A percentile compares a stretch with the other conserved stretches of the same genome.
Evolutionary conservation across 2,113 vertebrate genomes (phyloP).

Genomic region (Isurus oxyrinchus): DNA sequence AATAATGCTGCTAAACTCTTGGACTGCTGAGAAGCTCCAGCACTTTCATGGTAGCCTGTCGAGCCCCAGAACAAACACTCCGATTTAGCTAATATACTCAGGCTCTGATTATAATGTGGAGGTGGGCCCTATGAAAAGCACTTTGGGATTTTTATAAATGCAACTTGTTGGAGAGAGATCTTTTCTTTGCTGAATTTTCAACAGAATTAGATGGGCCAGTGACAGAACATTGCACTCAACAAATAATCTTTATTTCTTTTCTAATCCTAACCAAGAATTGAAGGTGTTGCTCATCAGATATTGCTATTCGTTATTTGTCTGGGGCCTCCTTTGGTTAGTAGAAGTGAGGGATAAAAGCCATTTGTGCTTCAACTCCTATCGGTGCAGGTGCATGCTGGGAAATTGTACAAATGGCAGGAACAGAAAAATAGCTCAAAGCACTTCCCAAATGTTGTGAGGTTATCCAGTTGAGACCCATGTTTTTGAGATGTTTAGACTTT

Average conservation of each 20-base stretch:
- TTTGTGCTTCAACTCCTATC: neutral
- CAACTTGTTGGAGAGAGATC: neutral
- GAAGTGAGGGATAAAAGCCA: neutral
- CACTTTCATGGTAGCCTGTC: neutral
- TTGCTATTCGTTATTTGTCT: neutral
- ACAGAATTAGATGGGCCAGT: neutral
- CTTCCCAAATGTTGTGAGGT: neutral
- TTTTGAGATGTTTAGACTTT: neutral
- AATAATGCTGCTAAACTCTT: neutral
- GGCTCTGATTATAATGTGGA: neutral
- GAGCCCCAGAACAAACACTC: neutral
- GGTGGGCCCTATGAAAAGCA: neutral
- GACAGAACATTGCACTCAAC: neutral
- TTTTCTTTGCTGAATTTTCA: neutral
- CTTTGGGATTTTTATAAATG: neutral
- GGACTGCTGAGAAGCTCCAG: neutral
- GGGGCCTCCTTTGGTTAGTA: neutral
- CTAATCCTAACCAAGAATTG: neutral
- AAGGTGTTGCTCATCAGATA: neutral
- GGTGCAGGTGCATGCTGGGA: neutral
- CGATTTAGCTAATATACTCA: neutral
- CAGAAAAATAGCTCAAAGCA: neutral
- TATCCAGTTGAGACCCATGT: neutral
- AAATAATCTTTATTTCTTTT: neutral
- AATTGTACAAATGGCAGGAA: neutral